These are phyloP conservation scores for Arctocebus calabarensis DNA, from an alignment of 2,797 vertebrate genomes.

Conservation along the genomic window DNA sequence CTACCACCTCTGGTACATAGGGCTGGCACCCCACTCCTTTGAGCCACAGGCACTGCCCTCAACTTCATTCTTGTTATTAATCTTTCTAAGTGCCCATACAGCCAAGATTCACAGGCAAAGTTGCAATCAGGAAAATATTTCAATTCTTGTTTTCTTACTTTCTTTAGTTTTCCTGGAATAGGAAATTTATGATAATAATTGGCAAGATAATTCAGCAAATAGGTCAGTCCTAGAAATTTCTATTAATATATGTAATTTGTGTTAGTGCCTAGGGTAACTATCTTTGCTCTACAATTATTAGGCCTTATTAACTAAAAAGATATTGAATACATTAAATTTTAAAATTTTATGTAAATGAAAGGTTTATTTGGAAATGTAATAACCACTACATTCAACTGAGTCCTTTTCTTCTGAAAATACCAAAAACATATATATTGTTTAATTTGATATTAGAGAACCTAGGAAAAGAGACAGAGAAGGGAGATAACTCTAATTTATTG, in stretches of 20 bases:
- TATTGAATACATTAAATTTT: not conserved
- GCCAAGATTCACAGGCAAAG: not conserved
- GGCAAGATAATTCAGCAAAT: not conserved
- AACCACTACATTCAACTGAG: not conserved
- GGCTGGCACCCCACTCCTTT: too few species aligned
- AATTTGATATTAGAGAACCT: not conserved
- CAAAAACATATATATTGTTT: not conserved
- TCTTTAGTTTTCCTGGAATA: not conserved
- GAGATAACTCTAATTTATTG: not conserved
- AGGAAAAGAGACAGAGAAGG: not conserved
- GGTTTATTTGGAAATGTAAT: conserved; percentile 5
- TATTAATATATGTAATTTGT: conserved; percentile 32
- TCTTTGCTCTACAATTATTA: conserved; percentile 16
- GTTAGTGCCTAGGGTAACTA: not conserved
- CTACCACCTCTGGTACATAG: too few species aligned
- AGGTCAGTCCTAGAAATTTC: not conserved
- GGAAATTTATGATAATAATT: not conserved
- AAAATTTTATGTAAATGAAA: not conserved
- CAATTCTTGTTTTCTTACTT: conserved; percentile 8
- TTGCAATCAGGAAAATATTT: not conserved
- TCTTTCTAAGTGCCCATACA: not conserved
- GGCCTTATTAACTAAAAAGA: not conserved
- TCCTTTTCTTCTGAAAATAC: conserved; percentile 25
- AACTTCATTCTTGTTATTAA: not conserved
- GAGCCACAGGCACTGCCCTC: not conserved